These are phyloP conservation scores for Cephus pulcher DNA, from an alignment of 2,888 invertebrate species.

Conservation along the genomic window DNA sequence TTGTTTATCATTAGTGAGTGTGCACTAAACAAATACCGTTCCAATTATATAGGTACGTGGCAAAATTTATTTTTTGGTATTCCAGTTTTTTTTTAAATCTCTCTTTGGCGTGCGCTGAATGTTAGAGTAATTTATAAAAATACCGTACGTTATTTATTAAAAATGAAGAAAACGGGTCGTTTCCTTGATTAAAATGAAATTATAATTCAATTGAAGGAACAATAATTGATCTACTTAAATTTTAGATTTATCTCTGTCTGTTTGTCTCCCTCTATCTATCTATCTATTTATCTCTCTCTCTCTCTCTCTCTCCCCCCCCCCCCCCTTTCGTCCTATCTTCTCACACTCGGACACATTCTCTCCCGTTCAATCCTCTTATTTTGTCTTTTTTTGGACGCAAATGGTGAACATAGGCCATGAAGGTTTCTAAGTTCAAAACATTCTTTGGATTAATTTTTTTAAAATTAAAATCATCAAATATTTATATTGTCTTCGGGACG, in stretches of 20 bases:
- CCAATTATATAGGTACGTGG: too few relatives aligned
- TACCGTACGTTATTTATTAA: slow-evolving; percentile 26
- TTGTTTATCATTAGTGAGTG: too few relatives aligned
- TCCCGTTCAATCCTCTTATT: background rate
- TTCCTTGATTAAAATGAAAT: slow-evolving; percentile 27
- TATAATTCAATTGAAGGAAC: slow-evolving; percentile 4
- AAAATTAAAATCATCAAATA: slow-evolving; percentile 21
- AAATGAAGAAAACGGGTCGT: too few relatives aligned
- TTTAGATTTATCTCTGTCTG: background rate
- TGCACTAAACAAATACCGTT: too few relatives aligned
- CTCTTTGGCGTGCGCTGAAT: slow-evolving; percentile 33
- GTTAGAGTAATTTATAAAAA: slow-evolving; percentile 46
- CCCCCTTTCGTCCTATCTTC: background rate
- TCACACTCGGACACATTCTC: background rate
- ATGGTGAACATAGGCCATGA: slow-evolving; percentile 47
- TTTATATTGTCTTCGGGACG: slow-evolving; percentile 62
- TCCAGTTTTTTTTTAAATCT: background rate
- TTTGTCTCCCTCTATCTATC: background rate
- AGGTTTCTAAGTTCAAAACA: slow-evolving; percentile 25
- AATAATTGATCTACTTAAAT: background rate
- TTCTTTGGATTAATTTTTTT: slow-evolving; percentile 31
- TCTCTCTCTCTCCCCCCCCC: background rate
- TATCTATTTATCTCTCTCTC: background rate
- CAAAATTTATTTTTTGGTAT: too few relatives aligned
- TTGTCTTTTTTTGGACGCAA: slow-evolving; percentile 31